Evolutionary conservation across 1,140 invertebrate species (phyloP).

Genomic region (Atta colombica): DNA sequence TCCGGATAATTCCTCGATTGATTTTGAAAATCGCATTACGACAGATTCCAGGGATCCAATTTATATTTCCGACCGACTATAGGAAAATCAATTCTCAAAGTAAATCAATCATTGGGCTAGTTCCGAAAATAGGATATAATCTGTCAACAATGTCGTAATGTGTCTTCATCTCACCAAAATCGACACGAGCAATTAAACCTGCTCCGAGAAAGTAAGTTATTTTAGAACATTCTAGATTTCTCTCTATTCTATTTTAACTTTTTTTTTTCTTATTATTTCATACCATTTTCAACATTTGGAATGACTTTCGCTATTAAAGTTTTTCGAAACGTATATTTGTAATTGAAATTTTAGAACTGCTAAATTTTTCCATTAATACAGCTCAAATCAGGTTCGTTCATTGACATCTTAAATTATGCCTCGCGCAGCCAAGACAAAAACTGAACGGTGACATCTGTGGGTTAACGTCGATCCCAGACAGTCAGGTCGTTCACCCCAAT

Average conservation of each 20-base stretch:
- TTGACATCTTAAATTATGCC: slow-evolving; percentile 35
- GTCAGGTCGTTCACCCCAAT: slow-evolving; percentile 46
- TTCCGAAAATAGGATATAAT: slow-evolving; percentile 48
- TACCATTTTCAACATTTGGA: background rate
- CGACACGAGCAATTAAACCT: background rate
- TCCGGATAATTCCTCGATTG: slow-evolving; percentile 63
- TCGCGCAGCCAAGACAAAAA: slow-evolving; percentile 17
- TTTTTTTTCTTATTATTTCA: background rate
- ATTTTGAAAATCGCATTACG: slow-evolving; percentile 62
- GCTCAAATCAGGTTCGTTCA: background rate
- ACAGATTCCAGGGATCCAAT: slow-evolving; percentile 54
- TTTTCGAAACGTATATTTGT: no score
- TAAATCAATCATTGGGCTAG: slow-evolving; percentile 45
- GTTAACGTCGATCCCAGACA: slow-evolving; percentile 40
- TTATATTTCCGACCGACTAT: slow-evolving; percentile 39
- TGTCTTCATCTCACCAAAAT: slow-evolving; percentile 28
- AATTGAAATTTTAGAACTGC: background rate
- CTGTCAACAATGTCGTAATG: slow-evolving; percentile 22
- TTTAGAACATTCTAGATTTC: background rate
- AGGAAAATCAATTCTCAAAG: slow-evolving; percentile 40
- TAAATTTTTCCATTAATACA: background rate
- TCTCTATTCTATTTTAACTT: background rate
- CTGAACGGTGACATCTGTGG: slow-evolving; percentile 35
- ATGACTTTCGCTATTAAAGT: background rate
- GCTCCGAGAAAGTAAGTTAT: background rate